phyloP scores from a whole-genome alignment of 2,797 vertebrate species.

The Sebastes trivittatus region DNA sequence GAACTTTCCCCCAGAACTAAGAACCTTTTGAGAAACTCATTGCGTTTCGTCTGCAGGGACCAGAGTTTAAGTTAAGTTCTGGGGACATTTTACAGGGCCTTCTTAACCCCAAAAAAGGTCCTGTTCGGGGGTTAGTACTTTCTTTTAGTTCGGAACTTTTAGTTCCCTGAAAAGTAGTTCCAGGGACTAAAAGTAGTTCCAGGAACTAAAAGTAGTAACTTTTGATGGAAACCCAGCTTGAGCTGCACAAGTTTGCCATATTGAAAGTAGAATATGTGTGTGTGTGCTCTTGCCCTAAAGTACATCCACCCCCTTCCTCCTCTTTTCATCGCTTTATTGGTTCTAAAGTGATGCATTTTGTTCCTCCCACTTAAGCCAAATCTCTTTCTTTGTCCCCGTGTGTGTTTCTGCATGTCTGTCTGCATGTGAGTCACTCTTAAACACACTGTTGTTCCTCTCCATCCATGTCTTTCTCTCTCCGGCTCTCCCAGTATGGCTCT shows the following conservation, averaged over 20 bases:
- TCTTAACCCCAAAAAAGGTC: too few species aligned
- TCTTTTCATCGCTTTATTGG: slow-evolving; percentile 37
- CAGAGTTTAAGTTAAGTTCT: too few species aligned
- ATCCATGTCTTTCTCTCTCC: slow-evolving; percentile 17
- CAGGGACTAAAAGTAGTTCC: too few species aligned
- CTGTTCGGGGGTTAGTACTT: too few species aligned
- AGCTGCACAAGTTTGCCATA: neutral
- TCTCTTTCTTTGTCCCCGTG: slow-evolving; percentile 46
- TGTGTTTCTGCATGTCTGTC: slow-evolving; percentile 46
- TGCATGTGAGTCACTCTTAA: slow-evolving; percentile 52
- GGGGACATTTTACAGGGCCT: too few species aligned
- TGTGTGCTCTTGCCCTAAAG: slow-evolving; percentile 4
- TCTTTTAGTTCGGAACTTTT: too few species aligned
- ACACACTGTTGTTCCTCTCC: slow-evolving; percentile 23
- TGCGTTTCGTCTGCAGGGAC: too few species aligned
- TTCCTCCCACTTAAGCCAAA: slow-evolving; percentile 36
- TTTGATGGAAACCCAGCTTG: too few species aligned
- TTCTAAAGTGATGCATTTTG: slow-evolving; percentile 50
- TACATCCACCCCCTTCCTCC: slow-evolving; percentile 9
- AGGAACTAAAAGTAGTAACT: too few species aligned
- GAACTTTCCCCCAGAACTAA: too few species aligned
- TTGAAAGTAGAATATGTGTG: slow-evolving; percentile 11
- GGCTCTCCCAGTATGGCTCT: slow-evolving; percentile 31
- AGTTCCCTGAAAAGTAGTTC: too few species aligned
- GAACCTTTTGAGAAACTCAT: too few species aligned